phyloP scores from a whole-genome alignment of 2,113 vertebrate genomes.

The Prietella phreatophila region DNA sequence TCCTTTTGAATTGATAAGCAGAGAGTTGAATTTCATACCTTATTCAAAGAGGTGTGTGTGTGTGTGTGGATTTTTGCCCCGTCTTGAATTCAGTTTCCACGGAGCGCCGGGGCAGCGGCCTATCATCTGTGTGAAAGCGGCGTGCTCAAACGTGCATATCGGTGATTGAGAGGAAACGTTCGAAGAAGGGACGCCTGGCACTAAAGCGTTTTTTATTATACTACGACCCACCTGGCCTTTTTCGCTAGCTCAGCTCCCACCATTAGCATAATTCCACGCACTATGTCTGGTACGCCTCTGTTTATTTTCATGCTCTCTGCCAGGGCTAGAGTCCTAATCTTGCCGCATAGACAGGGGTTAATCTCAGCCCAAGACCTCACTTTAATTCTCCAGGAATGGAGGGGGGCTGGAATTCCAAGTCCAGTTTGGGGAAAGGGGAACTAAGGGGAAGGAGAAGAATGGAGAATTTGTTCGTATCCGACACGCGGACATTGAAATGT shows the following conservation, averaged over 20 bases:
- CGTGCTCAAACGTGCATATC: constrained; percentile 48
- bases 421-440: not conserved
- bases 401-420: not conserved
- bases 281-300: constrained; percentile 33
- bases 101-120: not conserved
- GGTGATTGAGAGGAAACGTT: constrained; percentile 14
- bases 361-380: constrained; percentile 40
- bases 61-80: constrained; percentile 27
- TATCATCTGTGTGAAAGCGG: constrained; percentile 33
- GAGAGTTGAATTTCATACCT: constrained; percentile 32
- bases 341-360: constrained; percentile 37
- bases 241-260: constrained; percentile 30
- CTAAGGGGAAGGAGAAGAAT: not conserved
- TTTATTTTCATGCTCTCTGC: constrained; percentile 45
- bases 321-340: constrained; percentile 38
- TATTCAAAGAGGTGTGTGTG: constrained; percentile 39
- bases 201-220: constrained; percentile 40
- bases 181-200: constrained; percentile 36
- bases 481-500: not conserved
- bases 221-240: constrained; percentile 35
- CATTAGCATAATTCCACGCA: constrained; percentile 49
- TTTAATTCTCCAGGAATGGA: constrained; percentile 18
- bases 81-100: constrained; percentile 36
- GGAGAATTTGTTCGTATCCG: not conserved
- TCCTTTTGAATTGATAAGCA: constrained; percentile 20